phyloP scores from a whole-genome alignment of 2,888 invertebrate genomes.

The Drosophila borealis region DNA sequence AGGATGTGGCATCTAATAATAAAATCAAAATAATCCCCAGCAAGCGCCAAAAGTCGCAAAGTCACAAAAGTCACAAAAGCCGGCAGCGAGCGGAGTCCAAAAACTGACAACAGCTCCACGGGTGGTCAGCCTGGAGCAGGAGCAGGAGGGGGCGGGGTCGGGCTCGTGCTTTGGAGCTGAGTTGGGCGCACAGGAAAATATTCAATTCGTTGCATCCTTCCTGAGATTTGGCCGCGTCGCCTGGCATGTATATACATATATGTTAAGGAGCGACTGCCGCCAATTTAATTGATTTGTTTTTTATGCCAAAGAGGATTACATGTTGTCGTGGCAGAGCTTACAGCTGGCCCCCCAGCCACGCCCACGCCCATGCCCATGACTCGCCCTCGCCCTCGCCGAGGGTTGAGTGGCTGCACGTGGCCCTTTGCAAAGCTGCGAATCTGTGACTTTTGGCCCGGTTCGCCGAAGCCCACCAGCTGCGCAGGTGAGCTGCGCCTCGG shows the following conservation, averaged over 20 bases:
- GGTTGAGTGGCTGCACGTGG: conserved; percentile 78
- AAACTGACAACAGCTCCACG: conserved; percentile 70
- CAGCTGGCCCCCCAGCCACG: conserved; percentile 36
- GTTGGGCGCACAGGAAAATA: conserved; percentile 70
- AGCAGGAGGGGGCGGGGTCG: neutral
- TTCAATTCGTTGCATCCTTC: conserved; percentile 83
- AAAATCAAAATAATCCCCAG: conserved; percentile 85
- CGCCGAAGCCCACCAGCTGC: conserved; percentile 75
- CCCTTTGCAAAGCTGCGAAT: conserved; percentile 47
- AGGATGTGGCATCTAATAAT: conserved; percentile 85
- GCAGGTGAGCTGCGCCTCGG: conserved; percentile 66
- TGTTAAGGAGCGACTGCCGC: conserved; percentile 52
- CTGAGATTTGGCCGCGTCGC: conserved; percentile 59
- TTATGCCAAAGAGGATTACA: conserved; percentile 84
- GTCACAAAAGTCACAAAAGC: conserved; percentile 59
- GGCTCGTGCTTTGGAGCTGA: no score
- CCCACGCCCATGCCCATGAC: neutral
- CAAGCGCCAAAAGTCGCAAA: conserved; percentile 60
- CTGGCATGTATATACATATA: conserved; percentile 39
- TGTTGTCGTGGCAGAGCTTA: conserved; percentile 78
- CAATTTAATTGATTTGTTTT: conserved; percentile 85
- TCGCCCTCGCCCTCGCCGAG: conserved; percentile 9
- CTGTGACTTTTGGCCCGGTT: conserved; percentile 35
- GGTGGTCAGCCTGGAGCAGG: conserved; percentile 54
- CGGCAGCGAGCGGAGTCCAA: conserved; percentile 10